Evolutionary conservation across 2,797 vertebrate species (phyloP).

Genomic region (Cetoscarus ocellatus): DNA sequence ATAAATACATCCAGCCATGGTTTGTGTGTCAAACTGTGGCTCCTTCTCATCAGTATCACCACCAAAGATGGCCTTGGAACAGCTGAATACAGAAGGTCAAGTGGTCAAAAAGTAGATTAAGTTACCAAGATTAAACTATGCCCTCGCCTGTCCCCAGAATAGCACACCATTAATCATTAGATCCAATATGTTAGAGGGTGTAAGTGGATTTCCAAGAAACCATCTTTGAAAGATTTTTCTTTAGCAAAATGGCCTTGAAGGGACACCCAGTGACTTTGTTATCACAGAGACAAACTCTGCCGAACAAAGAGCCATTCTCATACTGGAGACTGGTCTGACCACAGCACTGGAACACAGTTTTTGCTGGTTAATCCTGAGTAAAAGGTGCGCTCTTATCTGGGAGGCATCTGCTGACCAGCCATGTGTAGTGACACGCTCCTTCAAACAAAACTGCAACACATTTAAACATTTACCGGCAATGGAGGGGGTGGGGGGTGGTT

Average conservation of each 20-base stretch:
- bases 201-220: slow-evolving; percentile 18
- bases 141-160: slow-evolving; percentile 18
- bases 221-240: slow-evolving; percentile 5
- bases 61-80: slow-evolving; percentile 31
- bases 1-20: not conserved
- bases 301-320: slow-evolving; percentile 40
- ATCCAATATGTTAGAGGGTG: slow-evolving; percentile 13
- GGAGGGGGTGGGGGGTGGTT: slow-evolving; percentile 32
- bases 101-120: slow-evolving; percentile 38
- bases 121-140: slow-evolving; percentile 39
- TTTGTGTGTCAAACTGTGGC: slow-evolving; percentile 47
- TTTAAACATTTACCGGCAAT: slow-evolving; percentile 84
- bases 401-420: slow-evolving; percentile 72
- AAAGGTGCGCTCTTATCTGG: slow-evolving; percentile 75
- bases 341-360: slow-evolving; percentile 34
- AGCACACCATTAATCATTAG: slow-evolving; percentile 32
- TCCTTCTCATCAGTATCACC: slow-evolving; percentile 24
- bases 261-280: not conserved
- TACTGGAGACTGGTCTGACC: slow-evolving; percentile 19
- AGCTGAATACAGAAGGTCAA: slow-evolving; percentile 49
- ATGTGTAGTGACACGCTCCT: slow-evolving; percentile 70
- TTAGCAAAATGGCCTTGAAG: slow-evolving; percentile 8
- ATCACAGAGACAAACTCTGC: slow-evolving; percentile 5
- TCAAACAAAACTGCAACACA: slow-evolving; percentile 80
- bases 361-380: slow-evolving; percentile 39